These are phyloP conservation scores for Macrostomum lignano DNA, from an alignment of 1,140 invertebrate genomes.

Conservation along the genomic window DNA sequence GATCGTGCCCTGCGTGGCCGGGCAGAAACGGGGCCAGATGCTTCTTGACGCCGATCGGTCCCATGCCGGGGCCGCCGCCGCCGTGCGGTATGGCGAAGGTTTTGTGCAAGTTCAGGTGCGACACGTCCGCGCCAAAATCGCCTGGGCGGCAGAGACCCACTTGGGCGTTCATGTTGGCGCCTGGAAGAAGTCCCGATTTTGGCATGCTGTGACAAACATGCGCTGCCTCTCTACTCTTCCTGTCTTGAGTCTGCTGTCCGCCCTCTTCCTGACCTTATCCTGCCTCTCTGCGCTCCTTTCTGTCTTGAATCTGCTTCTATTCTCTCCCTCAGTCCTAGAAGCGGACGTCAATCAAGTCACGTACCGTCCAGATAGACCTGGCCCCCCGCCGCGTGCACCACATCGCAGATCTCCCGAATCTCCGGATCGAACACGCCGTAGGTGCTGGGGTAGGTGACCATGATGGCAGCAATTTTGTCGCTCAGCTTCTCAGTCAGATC, in stretches of 20 bases:
- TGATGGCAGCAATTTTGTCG: slow-evolving; percentile 62
- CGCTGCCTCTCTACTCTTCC: too few species aligned
- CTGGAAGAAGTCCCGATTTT: too few species aligned
- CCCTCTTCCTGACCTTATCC: too few species aligned
- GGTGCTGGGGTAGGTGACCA: slow-evolving; percentile 97
- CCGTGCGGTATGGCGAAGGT: slow-evolving; percentile 98
- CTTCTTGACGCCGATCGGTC: slow-evolving; percentile 77
- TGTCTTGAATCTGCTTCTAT: too few species aligned
- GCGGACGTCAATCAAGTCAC: too few species aligned
- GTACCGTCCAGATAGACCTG: slow-evolving; percentile 93
- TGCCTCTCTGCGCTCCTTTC: too few species aligned
- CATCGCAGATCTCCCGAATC: slow-evolving; percentile 60
- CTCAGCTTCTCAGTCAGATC: slow-evolving; percentile 13
- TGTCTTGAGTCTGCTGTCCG: too few species aligned
- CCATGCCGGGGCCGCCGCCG: slow-evolving; percentile 74
- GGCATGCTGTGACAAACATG: too few species aligned
- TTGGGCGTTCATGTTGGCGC: slow-evolving; percentile 99
- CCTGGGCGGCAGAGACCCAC: slow-evolving; percentile 80
- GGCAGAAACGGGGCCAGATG: slow-evolving; percentile 74
- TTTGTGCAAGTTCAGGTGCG: slow-evolving; percentile 78
- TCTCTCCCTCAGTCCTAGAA: too few species aligned
- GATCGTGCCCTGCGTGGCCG: too few species aligned
- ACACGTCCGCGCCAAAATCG: slow-evolving; percentile 90
- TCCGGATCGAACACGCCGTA: slow-evolving; percentile 92
- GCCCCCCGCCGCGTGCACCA: slow-evolving; percentile 67